Percentiles rank a stretch among this genome's conserved stretches.
These are phyloP conservation scores for Nomia melanderi DNA, from an alignment of 1,140 invertebrate genomes.

Conservation along the genomic window DNA sequence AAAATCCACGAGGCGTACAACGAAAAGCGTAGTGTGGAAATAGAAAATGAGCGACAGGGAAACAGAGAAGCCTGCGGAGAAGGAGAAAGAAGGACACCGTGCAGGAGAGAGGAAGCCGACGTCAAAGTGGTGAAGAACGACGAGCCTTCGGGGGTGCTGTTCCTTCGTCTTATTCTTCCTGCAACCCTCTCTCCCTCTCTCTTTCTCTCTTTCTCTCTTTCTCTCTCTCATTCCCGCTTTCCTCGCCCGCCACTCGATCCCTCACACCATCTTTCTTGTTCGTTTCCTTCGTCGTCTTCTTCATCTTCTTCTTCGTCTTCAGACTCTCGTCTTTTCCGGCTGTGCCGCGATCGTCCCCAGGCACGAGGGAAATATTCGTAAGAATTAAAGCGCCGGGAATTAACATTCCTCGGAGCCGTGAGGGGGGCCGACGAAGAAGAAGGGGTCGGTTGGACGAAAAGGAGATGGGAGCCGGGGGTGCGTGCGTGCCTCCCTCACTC, in stretches of 20 bases:
- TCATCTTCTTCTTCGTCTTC: constrained; percentile 37
- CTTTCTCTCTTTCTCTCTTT: neutral
- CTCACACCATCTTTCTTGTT: neutral
- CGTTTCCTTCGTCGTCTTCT: constrained; percentile 11
- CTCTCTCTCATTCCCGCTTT: neutral
- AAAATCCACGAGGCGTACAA: constrained; percentile 10
- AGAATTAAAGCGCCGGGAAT: constrained; percentile 81
- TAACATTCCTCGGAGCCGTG: constrained; percentile 78
- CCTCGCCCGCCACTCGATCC: too few species aligned
- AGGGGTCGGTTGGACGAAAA: constrained; percentile 47
- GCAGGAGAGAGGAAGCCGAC: constrained; percentile 25
- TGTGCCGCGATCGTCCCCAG: constrained; percentile 61
- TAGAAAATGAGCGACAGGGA: constrained; percentile 3
- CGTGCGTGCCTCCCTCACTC: constrained; percentile 75
- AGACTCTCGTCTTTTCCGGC: constrained; percentile 32
- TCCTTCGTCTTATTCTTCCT: constrained; percentile 36
- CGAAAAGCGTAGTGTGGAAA: neutral
- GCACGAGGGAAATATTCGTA: constrained; percentile 80
- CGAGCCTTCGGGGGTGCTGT: constrained; percentile 30
- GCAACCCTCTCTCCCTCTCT: neutral
- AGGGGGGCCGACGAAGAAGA: constrained; percentile 47
- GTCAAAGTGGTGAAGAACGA: constrained; percentile 42
- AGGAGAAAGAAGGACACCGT: neutral
- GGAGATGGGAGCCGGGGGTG: constrained; percentile 50
- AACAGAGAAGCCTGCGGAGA: neutral